Conservation (phyloP, 1,140 invertebrate species). For the Lepeophtheirus salmonis region DNA sequence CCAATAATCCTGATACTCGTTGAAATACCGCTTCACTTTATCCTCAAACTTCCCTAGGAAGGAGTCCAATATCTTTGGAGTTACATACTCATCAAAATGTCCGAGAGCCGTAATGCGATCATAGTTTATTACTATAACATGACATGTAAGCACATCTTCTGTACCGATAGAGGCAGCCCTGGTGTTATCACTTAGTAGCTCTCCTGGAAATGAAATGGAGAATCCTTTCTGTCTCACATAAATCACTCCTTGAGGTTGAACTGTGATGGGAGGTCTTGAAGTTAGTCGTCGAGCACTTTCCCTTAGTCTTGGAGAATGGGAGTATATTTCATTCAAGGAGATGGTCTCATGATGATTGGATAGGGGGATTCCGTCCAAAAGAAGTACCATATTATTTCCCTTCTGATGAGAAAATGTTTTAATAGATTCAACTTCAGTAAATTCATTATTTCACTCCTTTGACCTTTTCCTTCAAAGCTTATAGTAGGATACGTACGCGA, state of each 20-base stretch:
- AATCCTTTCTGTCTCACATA: constrained; percentile 9
- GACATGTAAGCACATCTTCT: constrained; percentile 11
- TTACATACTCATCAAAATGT: constrained; percentile 15
- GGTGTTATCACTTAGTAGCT: background rate
- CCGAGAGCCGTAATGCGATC: background rate
- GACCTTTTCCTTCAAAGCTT: background rate
- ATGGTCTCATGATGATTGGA: background rate
- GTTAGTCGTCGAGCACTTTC: background rate
- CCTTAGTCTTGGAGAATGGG: background rate
- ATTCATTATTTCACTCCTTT: background rate
- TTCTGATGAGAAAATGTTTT: background rate
- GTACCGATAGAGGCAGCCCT: background rate
- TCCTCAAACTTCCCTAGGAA: constrained; percentile 2
- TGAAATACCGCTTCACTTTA: background rate
- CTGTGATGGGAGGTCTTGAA: too few species aligned
- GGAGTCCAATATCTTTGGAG: background rate
- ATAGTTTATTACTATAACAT: background rate
- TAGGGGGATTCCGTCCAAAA: background rate
- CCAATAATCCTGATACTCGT: background rate
- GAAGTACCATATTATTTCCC: background rate
- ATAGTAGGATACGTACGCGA: constrained; percentile 21
- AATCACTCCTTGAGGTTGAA: background rate
- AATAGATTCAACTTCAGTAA: background rate
- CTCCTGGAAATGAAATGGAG: background rate
- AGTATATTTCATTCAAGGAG: background rate